These are phyloP conservation scores for Gadus macrocephalus DNA, from an alignment of 2,113 vertebrate species.

Conservation along the genomic window DNA sequence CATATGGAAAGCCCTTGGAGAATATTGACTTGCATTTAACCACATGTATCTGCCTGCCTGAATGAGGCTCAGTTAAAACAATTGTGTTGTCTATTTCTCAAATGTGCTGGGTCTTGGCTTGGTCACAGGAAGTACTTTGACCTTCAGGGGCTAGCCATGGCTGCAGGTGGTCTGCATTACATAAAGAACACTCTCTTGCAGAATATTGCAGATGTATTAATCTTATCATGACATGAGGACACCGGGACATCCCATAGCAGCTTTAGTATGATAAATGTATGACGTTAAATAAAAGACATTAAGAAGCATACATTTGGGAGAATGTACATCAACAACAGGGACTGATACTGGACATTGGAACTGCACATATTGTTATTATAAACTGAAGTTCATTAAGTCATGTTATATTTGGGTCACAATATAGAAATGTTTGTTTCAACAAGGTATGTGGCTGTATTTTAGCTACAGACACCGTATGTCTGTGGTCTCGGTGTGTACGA, in stretches of 20 bases:
- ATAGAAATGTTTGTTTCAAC: neutral
- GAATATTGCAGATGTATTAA: constrained; percentile 16
- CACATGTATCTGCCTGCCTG: constrained; percentile 40
- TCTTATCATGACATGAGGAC: constrained; percentile 24
- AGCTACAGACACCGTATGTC: neutral
- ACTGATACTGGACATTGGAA: neutral
- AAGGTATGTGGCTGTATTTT: neutral
- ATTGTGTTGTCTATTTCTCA: constrained; percentile 32
- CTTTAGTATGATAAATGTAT: constrained; percentile 9
- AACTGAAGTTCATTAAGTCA: neutral
- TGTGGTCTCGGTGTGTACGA: neutral
- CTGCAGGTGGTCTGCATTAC: constrained; percentile 25
- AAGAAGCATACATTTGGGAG: constrained; percentile 1
- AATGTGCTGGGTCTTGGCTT: constrained; percentile 49
- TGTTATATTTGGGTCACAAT: neutral
- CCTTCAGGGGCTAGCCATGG: constrained; percentile 27
- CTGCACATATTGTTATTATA: neutral
- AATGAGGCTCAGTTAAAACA: constrained; percentile 18
- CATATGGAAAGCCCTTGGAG: constrained; percentile 41
- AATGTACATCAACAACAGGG: neutral
- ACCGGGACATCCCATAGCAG: constrained; percentile 15
- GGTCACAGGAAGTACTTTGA: constrained; percentile 43
- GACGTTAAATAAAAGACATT: neutral
- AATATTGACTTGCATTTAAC: constrained; percentile 39
- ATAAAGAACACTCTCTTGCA: constrained; percentile 27